Conservation (phyloP, 2,888 invertebrate genomes). For the Portevinia maculata region DNA sequence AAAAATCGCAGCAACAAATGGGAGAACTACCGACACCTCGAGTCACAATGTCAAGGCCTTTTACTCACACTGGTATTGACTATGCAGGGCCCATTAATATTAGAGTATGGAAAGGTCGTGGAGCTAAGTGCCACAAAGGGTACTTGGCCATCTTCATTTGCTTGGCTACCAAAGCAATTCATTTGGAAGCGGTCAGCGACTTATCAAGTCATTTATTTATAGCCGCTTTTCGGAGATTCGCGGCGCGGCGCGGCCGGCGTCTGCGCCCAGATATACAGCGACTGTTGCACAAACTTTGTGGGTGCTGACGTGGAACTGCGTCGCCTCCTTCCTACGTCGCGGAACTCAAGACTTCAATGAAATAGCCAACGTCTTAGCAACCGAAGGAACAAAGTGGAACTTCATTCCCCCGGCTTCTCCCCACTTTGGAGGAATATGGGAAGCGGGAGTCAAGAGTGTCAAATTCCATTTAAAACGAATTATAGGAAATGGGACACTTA, state of each 20-base stretch:
- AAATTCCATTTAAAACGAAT: too few relatives aligned
- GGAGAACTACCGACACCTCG: conserved; percentile 1
- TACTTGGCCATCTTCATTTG: conserved; percentile 50
- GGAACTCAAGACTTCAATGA: conserved; percentile 3
- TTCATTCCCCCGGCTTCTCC: conserved; percentile 74
- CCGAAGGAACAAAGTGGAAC: conserved; percentile 69
- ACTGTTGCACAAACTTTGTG: not conserved
- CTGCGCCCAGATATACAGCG: not conserved
- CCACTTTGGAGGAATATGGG: conserved; percentile 52
- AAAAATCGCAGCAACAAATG: not conserved
- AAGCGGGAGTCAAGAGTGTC: conserved; percentile 36
- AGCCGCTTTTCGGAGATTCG: not conserved
- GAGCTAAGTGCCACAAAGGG: conserved; percentile 68
- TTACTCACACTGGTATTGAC: conserved; percentile 2
- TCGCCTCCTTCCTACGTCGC: not conserved
- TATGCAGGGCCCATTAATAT: conserved; percentile 23
- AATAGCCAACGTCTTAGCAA: conserved; percentile 19
- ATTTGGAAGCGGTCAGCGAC: not conserved
- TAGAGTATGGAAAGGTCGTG: conserved; percentile 47
- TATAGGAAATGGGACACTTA: too few relatives aligned
- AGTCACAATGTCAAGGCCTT: not conserved
- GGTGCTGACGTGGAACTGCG: not conserved
- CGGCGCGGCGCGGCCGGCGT: not conserved
- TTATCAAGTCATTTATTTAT: not conserved
- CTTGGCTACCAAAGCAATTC: not conserved